Evolutionary conservation across 2,113 vertebrate genomes (phyloP).

Genomic region (Eretmochelys imbricata): DNA sequence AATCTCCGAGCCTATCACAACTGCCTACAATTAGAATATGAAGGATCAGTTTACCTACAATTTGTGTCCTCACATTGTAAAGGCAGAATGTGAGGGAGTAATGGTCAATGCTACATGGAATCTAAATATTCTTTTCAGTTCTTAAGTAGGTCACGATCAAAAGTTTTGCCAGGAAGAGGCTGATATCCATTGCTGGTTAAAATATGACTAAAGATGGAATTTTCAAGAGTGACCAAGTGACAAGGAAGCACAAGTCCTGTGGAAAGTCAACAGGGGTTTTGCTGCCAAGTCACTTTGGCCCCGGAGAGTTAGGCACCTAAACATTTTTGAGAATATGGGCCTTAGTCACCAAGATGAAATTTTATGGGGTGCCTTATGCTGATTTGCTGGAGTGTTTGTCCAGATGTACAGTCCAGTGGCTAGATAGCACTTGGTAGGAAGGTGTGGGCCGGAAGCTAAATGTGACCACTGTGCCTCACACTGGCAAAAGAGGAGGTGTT

Average conservation of each 20-base stretch:
- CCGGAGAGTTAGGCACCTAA: not conserved
- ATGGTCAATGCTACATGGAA: not conserved
- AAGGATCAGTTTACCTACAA: not conserved
- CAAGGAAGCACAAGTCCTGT: not conserved
- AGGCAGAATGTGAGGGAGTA: not conserved
- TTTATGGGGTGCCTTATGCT: not conserved
- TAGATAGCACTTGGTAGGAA: not conserved
- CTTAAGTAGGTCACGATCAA: not conserved
- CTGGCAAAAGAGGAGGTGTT: not conserved
- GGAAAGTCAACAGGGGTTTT: not conserved
- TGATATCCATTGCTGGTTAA: not conserved
- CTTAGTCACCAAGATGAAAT: not conserved
- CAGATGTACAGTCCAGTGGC: not conserved
- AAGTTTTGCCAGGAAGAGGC: not conserved
- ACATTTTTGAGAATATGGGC: not conserved
- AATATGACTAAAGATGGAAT: not conserved
- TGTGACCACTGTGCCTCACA: not conserved
- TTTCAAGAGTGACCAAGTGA: not conserved
- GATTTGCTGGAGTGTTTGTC: not conserved
- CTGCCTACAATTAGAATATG: not conserved
- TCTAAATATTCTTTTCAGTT: not conserved
- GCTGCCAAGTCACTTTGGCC: not conserved
- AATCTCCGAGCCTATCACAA: no score
- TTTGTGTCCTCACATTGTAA: not conserved
- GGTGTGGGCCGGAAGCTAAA: not conserved